Conservation (phyloP, 2,113 vertebrate genomes). For the Setophaga coronata region DNA sequence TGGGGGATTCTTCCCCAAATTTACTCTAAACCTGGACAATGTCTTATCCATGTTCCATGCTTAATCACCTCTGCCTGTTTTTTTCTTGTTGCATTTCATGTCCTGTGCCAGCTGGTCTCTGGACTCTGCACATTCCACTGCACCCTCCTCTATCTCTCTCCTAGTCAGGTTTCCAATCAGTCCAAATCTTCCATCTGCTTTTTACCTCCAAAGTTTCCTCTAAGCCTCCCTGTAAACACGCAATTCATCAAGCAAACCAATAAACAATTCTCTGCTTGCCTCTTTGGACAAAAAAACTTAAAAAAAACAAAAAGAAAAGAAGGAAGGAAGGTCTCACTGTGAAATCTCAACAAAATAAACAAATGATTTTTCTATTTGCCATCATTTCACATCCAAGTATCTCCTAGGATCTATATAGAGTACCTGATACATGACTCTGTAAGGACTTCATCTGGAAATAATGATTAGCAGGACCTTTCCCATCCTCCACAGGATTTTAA, state of each 20-base stretch:
- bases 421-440: not conserved
- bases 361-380: not conserved
- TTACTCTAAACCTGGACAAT: too few relatives aligned
- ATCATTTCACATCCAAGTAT: not conserved
- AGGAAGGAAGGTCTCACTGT: not conserved
- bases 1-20: too few relatives aligned
- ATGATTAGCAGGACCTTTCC: not conserved
- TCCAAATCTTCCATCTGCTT: not conserved
- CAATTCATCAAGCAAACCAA: not conserved
- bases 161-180: not conserved
- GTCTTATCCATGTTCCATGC: not conserved
- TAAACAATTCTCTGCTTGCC: not conserved
- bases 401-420: not conserved
- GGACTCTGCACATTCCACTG: not conserved
- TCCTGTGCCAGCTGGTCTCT: accelerated
- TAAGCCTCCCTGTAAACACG: not conserved
- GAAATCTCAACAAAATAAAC: not conserved
- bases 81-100: not conserved
- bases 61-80: not conserved
- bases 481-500: not conserved
- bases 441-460: not conserved
- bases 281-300: not conserved
- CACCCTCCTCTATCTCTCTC: not conserved
- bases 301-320: not conserved
- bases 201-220: not conserved